A percentile compares a stretch with the other conserved stretches of the same genome.
phyloP scores from a whole-genome alignment of 2,888 invertebrate species.

The Choristoneura rosaceana region DNA sequence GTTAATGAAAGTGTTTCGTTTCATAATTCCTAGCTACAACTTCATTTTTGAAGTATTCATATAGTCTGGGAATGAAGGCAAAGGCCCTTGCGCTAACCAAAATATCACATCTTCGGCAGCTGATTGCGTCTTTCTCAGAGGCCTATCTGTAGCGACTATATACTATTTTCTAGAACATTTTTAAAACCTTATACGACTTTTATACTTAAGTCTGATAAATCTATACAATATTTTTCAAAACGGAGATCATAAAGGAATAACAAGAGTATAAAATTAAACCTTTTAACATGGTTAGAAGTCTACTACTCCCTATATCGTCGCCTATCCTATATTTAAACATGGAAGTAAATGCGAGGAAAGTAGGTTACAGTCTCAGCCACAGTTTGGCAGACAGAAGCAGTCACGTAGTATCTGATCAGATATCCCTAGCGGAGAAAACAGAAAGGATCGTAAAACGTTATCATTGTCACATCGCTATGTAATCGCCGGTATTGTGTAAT shows the following conservation, averaged over 20 bases:
- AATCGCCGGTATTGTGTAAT: conserved; percentile 39
- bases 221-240: not conserved
- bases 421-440: conserved; percentile 51
- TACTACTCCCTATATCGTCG: not conserved
- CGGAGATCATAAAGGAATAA: not conserved
- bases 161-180: not conserved
- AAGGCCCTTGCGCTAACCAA: not conserved
- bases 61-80: not conserved
- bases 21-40: conserved; percentile 19
- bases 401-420: conserved; percentile 53
- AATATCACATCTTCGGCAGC: not conserved
- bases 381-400: conserved; percentile 50
- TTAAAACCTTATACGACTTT: not conserved
- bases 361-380: conserved; percentile 45
- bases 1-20: conserved; percentile 40
- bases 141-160: not conserved
- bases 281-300: not conserved
- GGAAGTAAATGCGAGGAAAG: not conserved
- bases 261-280: too few species aligned
- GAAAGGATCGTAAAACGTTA: conserved; percentile 50
- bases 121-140: not conserved
- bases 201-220: not conserved
- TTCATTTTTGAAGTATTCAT: conserved; percentile 7
- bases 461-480: conserved; percentile 50
- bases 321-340: not conserved